Conservation (phyloP, 2,113 vertebrate genomes). For the Indicator maculatus region DNA sequence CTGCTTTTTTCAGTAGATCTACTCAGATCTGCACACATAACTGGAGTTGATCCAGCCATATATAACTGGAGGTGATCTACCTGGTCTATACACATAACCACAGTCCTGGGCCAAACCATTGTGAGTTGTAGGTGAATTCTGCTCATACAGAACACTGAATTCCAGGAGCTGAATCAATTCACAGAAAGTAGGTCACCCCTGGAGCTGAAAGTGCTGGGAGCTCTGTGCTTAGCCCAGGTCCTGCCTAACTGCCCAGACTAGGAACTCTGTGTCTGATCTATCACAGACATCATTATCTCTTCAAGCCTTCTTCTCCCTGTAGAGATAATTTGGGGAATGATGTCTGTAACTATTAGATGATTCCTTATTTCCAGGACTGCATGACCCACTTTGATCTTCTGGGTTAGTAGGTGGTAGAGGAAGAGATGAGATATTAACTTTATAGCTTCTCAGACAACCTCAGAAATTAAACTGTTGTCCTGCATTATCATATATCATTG, state of each 20-base stretch:
- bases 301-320: not conserved
- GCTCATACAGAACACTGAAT: not conserved
- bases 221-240: not conserved
- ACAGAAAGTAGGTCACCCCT: slow-evolving; percentile 35
- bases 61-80: not conserved
- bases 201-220: not conserved
- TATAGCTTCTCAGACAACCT: slow-evolving; percentile 48
- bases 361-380: slow-evolving; percentile 41
- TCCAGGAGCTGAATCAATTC: not conserved
- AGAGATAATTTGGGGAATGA: slow-evolving; percentile 37
- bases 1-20: not conserved
- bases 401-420: slow-evolving; percentile 32
- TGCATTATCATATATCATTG: slow-evolving; percentile 51
- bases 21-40: not conserved
- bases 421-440: slow-evolving; percentile 52
- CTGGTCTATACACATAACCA: not conserved
- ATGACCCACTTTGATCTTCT: slow-evolving; percentile 32
- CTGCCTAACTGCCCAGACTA: slow-evolving; percentile 28
- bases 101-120: not conserved
- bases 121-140: not conserved
- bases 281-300: slow-evolving; percentile 42
- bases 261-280: slow-evolving; percentile 14
- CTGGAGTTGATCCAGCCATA: not conserved
- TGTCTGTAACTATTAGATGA: slow-evolving; percentile 23
- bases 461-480: slow-evolving; percentile 58